Percentiles rank a stretch among this genome's conserved stretches.
phyloP scores from a whole-genome alignment of 2,888 invertebrate genomes.

The Harmothoe impar region DNA sequence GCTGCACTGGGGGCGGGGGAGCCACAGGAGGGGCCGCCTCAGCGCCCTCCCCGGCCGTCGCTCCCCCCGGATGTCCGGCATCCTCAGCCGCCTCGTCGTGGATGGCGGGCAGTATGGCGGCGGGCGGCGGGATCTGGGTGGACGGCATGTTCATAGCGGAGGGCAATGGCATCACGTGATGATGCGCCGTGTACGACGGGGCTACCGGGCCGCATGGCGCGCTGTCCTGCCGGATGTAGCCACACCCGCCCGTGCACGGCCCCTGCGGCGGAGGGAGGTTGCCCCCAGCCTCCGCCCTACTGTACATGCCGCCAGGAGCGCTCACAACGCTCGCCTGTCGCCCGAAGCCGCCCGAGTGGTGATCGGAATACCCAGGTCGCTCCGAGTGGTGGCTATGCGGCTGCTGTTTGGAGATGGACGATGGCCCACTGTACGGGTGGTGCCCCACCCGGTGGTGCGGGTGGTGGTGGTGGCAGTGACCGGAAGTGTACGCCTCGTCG shows the following conservation, averaged over 20 bases:
- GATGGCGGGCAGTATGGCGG: neutral
- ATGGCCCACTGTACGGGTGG: neutral
- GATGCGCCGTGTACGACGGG: constrained; percentile 4
- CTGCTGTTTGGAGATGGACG: neutral
- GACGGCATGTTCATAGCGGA: neutral
- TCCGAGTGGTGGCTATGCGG: constrained; percentile 45
- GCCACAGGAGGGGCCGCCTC: neutral
- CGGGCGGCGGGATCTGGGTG: neutral
- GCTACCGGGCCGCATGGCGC: constrained; percentile 52
- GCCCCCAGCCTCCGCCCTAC: neutral
- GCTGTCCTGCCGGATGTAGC: constrained; percentile 44
- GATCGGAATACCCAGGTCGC: neutral
- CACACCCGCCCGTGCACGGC: constrained; percentile 35
- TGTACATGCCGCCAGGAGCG: constrained; percentile 47
- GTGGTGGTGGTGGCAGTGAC: constrained; percentile 53
- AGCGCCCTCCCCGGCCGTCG: neutral
- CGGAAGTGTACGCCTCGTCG: constrained; percentile 43
- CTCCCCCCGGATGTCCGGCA: neutral
- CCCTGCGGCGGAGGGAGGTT: neutral
- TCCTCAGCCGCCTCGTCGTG: neutral
- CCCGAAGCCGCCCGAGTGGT: neutral
- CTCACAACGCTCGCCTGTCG: constrained; percentile 49
- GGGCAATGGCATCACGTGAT: neutral
- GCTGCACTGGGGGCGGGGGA: neutral
- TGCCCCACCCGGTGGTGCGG: constrained; percentile 4